phyloP scores from a whole-genome alignment of 2,797 vertebrate species.

The Oreortyx pictus region DNA sequence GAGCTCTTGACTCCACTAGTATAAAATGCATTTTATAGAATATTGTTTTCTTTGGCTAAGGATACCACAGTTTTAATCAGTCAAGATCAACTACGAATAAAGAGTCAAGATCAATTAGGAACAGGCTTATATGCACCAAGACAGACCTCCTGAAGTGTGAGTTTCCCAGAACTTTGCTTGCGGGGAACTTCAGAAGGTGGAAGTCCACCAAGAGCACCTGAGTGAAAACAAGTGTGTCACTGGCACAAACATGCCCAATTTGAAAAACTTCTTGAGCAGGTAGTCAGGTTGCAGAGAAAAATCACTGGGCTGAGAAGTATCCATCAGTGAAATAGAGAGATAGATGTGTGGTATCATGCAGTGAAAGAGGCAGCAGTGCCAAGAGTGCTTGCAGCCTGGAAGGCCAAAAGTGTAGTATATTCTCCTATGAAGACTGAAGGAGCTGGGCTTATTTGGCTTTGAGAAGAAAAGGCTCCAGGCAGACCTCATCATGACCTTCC shows the following conservation, averaged over 20 bases:
- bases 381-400: too few species aligned
- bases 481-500: too few species aligned
- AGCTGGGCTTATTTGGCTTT: too few species aligned
- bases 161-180: neutral
- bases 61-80: neutral
- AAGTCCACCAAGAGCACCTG: neutral
- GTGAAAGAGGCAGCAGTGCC: neutral
- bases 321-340: neutral
- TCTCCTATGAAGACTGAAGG: too few species aligned
- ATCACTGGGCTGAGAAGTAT: neutral
- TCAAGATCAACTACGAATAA: neutral
- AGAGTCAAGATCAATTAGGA: neutral
- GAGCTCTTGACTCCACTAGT: neutral
- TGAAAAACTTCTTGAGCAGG: neutral
- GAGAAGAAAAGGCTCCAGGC: too few species aligned
- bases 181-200: neutral
- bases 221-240: neutral
- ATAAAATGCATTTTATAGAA: neutral
- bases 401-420: too few species aligned
- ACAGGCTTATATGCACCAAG: neutral
- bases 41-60: neutral
- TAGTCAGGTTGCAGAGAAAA: neutral
- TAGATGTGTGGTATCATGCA: neutral
- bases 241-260: neutral
- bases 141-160: neutral